phyloP scores from a whole-genome alignment of 2,113 vertebrate genomes.

The Helogale parvula region DNA sequence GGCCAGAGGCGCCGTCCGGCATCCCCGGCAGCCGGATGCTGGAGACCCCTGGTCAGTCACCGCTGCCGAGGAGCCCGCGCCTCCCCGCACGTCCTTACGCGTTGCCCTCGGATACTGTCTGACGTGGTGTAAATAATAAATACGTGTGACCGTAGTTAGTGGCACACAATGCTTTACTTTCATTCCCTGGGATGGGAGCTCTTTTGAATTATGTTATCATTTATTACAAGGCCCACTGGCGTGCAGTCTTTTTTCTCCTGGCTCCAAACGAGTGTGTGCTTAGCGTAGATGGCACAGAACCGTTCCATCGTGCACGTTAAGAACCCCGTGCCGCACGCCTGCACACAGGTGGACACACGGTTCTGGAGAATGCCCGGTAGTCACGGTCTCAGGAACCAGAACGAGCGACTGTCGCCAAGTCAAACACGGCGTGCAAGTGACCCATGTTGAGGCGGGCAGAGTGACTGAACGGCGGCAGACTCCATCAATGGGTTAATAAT shows the following conservation, averaged over 20 bases:
- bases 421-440: conserved; percentile 61
- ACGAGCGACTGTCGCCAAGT: not conserved
- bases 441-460: conserved; percentile 79
- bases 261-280: not conserved
- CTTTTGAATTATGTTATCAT: not conserved
- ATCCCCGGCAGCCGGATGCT: not conserved
- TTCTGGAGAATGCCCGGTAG: not conserved
- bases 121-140: not conserved
- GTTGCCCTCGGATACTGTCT: fast-evolving
- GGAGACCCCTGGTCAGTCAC: not conserved
- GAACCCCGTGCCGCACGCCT: fast-evolving
- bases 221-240: not conserved
- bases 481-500: conserved; percentile 90
- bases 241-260: not conserved
- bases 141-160: too few species aligned
- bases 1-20: fast-evolving
- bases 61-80: fast-evolving
- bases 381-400: not conserved
- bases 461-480: conserved; percentile 59
- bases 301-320: not conserved
- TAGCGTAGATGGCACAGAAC: not conserved
- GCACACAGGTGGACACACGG: not conserved
- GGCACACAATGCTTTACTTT: not conserved
- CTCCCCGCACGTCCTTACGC: not conserved
- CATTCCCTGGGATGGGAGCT: not conserved